Conservation (phyloP, 1,140 invertebrate species). For the Matsumurasca onukii region DNA sequence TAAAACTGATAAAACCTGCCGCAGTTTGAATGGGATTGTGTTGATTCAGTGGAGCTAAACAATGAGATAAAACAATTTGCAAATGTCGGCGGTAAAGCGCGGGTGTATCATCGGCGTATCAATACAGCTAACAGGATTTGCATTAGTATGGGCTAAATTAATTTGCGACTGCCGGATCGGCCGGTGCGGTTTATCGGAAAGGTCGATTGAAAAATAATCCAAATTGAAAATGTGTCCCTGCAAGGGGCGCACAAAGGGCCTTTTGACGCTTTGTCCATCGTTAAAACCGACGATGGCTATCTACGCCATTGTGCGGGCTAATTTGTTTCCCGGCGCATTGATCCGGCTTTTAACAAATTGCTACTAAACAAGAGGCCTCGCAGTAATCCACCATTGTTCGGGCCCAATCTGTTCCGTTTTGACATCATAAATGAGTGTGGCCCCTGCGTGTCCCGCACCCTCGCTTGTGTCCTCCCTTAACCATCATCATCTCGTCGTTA, state of each 20-base stretch:
- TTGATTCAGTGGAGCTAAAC: not conserved
- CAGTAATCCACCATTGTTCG: slow-evolving; percentile 1
- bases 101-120: not conserved
- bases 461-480: not conserved
- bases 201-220: slow-evolving; percentile 25
- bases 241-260: slow-evolving; percentile 1
- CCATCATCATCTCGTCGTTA: no score
- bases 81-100: not conserved
- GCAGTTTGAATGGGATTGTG: no score
- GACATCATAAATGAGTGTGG: not conserved
- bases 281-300: slow-evolving; percentile 9
- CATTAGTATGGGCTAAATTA: not conserved
- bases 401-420: not conserved
- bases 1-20: no score
- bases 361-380: slow-evolving; percentile 16
- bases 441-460: not conserved
- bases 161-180: not conserved
- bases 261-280: not conserved
- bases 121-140: slow-evolving; percentile 10
- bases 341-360: slow-evolving; percentile 23
- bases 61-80: not conserved
- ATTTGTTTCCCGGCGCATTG: slow-evolving; percentile 1
- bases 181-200: slow-evolving; percentile 9
- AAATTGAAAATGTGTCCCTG: slow-evolving; percentile 12
- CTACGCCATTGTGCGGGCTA: slow-evolving; percentile 11